Evolutionary conservation across 2,113 vertebrate species (phyloP), one percentile per base, ranked within the genome.

Genomic region (Oxyura jamaicensis): DNA sequence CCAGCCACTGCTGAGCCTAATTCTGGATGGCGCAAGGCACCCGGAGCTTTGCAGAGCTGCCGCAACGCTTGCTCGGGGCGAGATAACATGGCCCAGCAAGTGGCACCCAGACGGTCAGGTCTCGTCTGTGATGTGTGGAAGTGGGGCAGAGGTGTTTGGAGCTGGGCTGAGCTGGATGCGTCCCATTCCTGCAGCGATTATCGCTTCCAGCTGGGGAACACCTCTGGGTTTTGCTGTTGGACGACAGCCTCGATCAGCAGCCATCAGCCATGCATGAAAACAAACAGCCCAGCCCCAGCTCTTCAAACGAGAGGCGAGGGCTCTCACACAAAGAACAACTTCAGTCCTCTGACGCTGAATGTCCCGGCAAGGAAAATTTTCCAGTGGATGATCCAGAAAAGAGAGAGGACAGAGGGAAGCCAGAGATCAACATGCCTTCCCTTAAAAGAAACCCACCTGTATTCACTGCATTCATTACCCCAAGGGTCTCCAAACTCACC

Each of bases 211-310:
- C 58, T 11, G 55, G 56, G 36, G 48, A 92, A 89, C 77, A 52
- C 77, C 73, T 81, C 2, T 1, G 46, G 60, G 2, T 73, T 80
- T 74, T 29, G 31, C 83, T 72, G 17, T 67, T 8, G 6, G 11
- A 72, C 66, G 59, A 10, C 65, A 69, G 60, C 28, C 46, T 63
- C 28, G 42, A 72, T 81, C 76, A 75, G 62, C 67, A 79, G 67
- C 2, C 0, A 79, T 85, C 71, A 79, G 0, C 10, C 68, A 41
- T 4, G 88, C 46, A 75, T 9, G 52, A 92, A 83, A 95, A 90
- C 94, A 95, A 95, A 93, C 89, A 95, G 91, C 94, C 95, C 91
- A 84, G 89, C 96, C 92, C 94, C 28, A 1, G 33, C 59, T 88
- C 92, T 82, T 77, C 22, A 68, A 68, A 75, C 50, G 33, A 2